Conservation (phyloP, 1,140 invertebrate genomes). For the Heliconius nattereri region DNA sequence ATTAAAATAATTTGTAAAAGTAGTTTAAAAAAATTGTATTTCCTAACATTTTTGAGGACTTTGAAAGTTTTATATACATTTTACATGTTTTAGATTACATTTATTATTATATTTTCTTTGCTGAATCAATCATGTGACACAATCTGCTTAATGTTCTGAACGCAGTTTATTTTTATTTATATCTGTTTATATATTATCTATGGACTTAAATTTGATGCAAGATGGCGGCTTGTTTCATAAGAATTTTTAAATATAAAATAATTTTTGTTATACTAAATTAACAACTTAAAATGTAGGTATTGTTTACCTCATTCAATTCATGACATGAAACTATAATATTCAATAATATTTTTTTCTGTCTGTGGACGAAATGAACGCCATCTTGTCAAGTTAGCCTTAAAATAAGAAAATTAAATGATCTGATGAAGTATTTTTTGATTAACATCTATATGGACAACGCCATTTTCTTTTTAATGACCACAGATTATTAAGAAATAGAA, state of each 20-base stretch:
- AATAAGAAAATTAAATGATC: not conserved
- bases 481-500: not conserved
- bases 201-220: not conserved
- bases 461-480: not conserved
- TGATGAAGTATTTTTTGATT: not conserved
- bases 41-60: not conserved
- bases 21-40: not conserved
- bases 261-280: not conserved
- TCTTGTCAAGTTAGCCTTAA: not conserved
- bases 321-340: not conserved
- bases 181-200: not conserved
- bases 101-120: not conserved
- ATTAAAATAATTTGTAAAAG: not conserved
- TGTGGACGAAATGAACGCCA: not conserved
- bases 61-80: not conserved
- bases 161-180: not conserved
- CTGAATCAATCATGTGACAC: constrained; percentile 9
- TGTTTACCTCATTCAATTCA: no score
- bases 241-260: not conserved
- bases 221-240: not conserved
- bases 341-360: not conserved
- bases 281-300: no score
- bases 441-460: not conserved
- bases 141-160: not conserved
- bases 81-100: constrained; percentile 7